Evolutionary conservation across 37 sponge, comb jelly and placozoan genomes (phyloP), one percentile per base, ranked within the genome.

Genomic region (Ianthella basta): DNA sequence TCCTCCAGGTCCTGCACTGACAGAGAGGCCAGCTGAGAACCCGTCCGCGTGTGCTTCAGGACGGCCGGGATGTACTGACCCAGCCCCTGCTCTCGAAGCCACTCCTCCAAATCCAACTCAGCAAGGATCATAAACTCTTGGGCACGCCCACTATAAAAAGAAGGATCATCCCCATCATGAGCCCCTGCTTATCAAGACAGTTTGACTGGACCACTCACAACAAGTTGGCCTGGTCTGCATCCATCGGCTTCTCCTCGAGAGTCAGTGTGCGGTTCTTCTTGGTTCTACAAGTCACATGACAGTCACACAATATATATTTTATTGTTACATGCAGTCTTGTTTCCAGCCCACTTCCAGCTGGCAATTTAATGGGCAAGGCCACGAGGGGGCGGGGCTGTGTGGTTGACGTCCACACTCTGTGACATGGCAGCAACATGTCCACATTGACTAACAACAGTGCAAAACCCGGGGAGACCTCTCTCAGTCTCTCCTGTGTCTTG

Each of bases 51-150:
- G 53, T 75, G 78, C n/a, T 53, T 18, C 24, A 82, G 40, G 65
- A 94, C 86, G 0, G 59, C 34, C 21, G 69, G 63, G 34, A 73
- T 61, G 72, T 91, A 94, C 66, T 89, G 89, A 6, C 83, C 70
- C 27, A 94, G 90, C 12, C 95, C 95, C 38, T 91, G 86, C 36
- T 84, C 86, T 30, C 55, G 27, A 32, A 94, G 75, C 95, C 95
- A 94, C 50, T 84, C 87, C 54, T 75, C 78, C 78, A 75, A 75
- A 44, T 44, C 54, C 37, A 24, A 40, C 54, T 36, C 78, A 41
- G 41, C 24, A 1, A 75, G 78, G 21, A 75, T 75, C 78, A 75
- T 75, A 50, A 75, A 75, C 54, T 75, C 78, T 10, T 75, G 78
- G 78, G 78, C 44, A 41, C 78, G 78, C 53, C 78, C 78, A 41